Percentiles rank a stretch among this genome's conserved stretches.
Evolutionary conservation across 2,888 invertebrate species (phyloP).

Genomic region (Dicranocentrus wangi): DNA sequence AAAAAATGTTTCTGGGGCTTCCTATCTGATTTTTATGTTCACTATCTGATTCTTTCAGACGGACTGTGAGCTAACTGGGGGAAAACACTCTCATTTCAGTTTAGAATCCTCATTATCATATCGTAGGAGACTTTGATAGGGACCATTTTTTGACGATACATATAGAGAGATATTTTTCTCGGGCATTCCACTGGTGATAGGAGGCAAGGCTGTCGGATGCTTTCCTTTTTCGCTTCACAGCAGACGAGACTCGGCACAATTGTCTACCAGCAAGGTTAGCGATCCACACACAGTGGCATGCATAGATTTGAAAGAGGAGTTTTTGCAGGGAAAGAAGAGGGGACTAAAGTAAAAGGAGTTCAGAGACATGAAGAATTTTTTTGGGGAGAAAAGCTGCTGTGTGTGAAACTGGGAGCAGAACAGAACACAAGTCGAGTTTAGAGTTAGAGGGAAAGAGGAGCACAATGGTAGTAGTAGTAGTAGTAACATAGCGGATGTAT

Average conservation of each 20-base stretch:
- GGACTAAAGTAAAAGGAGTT: background rate
- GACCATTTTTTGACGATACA: too few relatives aligned
- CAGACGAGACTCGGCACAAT: background rate
- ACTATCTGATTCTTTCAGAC: too few relatives aligned
- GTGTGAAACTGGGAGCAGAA: background rate
- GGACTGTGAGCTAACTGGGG: too few relatives aligned
- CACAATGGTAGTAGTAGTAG: background rate
- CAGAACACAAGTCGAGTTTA: background rate
- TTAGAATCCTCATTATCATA: conserved; percentile 25
- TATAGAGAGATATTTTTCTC: too few relatives aligned
- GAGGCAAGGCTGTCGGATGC: conserved; percentile 20
- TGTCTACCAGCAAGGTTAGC: background rate
- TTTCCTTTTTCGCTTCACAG: background rate
- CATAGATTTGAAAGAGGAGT: background rate
- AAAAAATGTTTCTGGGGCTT: too few relatives aligned
- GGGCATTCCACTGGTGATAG: too few relatives aligned
- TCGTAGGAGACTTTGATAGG: background rate
- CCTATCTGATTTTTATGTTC: too few relatives aligned
- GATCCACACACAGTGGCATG: conserved; percentile 3
- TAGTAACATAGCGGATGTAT: background rate
- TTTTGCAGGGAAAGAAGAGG: background rate
- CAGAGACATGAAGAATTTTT: conserved; percentile 9
- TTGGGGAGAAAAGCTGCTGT: background rate
- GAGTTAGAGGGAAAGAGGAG: too few relatives aligned
- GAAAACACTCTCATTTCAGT: background rate